Evolutionary conservation across 2,113 vertebrate genomes (phyloP).

Genomic region (Barnardius zonarius): DNA sequence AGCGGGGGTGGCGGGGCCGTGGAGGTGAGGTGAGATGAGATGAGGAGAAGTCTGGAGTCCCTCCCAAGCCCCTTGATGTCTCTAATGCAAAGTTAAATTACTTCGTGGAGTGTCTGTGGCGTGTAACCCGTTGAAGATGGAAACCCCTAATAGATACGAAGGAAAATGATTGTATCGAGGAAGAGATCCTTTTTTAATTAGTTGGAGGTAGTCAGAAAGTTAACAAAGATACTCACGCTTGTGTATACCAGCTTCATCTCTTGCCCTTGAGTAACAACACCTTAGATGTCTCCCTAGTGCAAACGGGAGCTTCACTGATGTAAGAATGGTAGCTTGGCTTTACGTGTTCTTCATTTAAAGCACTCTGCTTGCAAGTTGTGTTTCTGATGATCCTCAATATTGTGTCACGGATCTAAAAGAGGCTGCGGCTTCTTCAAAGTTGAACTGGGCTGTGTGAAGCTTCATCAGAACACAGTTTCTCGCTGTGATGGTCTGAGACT

Average conservation of each 20-base stretch:
- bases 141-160: neutral
- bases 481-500: neutral
- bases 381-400: neutral
- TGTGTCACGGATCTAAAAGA: neutral
- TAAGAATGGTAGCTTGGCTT: neutral
- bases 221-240: neutral
- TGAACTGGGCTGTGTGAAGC: neutral
- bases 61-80: accelerated
- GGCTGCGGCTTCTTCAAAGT: neutral
- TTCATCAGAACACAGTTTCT: neutral
- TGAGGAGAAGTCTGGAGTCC: too few relatives aligned
- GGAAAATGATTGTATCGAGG: neutral
- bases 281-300: neutral
- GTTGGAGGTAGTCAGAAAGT: neutral
- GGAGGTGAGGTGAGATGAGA: neutral
- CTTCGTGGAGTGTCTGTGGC: neutral
- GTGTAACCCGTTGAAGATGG: neutral
- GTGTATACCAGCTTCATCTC: accelerated
- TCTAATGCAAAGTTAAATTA: neutral
- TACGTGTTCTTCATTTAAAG: neutral
- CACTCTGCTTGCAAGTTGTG: neutral
- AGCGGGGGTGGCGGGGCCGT: neutral
- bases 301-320: neutral
- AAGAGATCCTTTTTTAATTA: neutral
- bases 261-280: neutral